These are phyloP conservation scores for Ceratina japonica DNA, from an alignment of 1,140 invertebrate species.

Conservation along the genomic window DNA sequence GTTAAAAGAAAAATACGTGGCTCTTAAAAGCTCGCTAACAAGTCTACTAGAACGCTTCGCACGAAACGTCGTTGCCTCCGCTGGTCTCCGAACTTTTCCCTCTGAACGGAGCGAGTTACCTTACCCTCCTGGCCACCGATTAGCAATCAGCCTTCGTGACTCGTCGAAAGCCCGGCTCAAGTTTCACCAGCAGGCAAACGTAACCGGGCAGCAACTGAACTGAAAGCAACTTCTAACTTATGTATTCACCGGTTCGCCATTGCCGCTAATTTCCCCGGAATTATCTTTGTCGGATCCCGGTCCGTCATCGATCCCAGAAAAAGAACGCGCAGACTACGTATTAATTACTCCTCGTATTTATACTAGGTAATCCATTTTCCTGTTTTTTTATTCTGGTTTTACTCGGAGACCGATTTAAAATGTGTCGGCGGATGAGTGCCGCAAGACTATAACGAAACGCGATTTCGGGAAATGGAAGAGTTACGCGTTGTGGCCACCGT, in stretches of 20 bases:
- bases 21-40: background rate
- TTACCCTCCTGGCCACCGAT: background rate
- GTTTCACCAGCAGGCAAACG: background rate
- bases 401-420: constrained; percentile 7
- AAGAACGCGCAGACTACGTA: constrained; percentile 19
- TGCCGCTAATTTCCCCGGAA: constrained; percentile 10
- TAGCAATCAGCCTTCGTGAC: constrained; percentile 17
- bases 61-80: constrained; percentile 1
- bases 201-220: background rate
- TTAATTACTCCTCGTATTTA: constrained; percentile 44
- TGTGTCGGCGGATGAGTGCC: constrained; percentile 23
- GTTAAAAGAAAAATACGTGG: no score
- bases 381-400: background rate
- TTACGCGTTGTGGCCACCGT: constrained; percentile 42
- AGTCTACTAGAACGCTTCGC: constrained; percentile 13
- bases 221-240: constrained; percentile 3
- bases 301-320: background rate
- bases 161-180: constrained; percentile 15
- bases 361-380: constrained; percentile 9
- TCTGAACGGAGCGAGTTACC: background rate
- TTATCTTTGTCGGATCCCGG: background rate
- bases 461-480: constrained; percentile 51
- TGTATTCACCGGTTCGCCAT: background rate
- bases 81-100: constrained; percentile 8
- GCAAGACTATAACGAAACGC: constrained; percentile 34